A percentile compares a stretch with the other conserved stretches of the same genome.
Conservation (phyloP, 2,113 vertebrate species). For the Notarius lentiginosus region DNA sequence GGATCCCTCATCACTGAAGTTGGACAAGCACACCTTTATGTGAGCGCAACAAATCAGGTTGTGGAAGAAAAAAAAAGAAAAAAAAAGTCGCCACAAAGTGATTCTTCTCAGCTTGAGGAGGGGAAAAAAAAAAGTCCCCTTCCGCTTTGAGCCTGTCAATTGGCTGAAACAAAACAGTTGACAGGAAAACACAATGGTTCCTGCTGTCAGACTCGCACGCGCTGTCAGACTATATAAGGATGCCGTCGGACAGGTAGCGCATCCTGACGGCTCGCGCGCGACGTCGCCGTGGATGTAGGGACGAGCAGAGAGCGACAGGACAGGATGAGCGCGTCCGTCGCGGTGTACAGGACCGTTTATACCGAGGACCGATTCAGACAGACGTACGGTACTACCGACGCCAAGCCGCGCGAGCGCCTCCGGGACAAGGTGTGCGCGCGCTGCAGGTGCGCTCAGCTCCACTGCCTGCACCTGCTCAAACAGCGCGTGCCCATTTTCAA, state of each 20-base stretch:
- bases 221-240: constrained; percentile 69
- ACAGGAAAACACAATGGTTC: constrained; percentile 71
- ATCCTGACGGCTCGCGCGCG: constrained; percentile 41
- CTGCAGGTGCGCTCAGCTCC: constrained; percentile 73
- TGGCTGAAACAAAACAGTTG: constrained; percentile 59
- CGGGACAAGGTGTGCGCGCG: constrained; percentile 60
- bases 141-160: constrained; percentile 62
- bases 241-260: constrained; percentile 43
- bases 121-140: constrained; percentile 51
- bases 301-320: constrained; percentile 6
- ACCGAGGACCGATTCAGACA: constrained; percentile 81
- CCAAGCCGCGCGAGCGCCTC: constrained; percentile 56
- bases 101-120: constrained; percentile 47
- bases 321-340: constrained; percentile 78
- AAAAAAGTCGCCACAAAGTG: constrained; percentile 54
- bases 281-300: constrained; percentile 7
- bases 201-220: constrained; percentile 57
- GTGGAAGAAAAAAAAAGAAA: constrained; percentile 58
- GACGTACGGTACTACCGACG: constrained; percentile 71
- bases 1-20: constrained; percentile 44
- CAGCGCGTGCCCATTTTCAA: constrained; percentile 77
- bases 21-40: constrained; percentile 66
- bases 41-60: constrained; percentile 58
- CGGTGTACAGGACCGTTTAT: constrained; percentile 78
- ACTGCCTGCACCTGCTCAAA: constrained; percentile 71